Evolutionary conservation across 2,797 vertebrate genomes (phyloP).

Genomic region (Gobionotothen gibberifrons): DNA sequence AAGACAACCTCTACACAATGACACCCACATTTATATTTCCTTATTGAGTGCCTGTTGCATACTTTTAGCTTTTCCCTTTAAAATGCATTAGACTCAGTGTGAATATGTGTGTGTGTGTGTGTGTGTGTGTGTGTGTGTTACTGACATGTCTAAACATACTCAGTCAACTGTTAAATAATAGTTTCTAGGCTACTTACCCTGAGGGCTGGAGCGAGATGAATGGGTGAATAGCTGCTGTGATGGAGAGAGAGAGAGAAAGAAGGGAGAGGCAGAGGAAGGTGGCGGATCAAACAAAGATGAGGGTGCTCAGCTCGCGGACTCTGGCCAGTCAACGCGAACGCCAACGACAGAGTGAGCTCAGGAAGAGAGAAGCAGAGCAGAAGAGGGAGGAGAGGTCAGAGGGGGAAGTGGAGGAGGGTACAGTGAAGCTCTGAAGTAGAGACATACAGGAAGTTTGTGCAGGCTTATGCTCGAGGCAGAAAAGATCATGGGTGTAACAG

Average conservation of each 20-base stretch:
- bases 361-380: conserved; percentile 60
- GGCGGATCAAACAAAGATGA: conserved; percentile 60
- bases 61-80: conserved; percentile 19
- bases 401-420: conserved; percentile 72
- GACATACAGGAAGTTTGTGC: conserved; percentile 52
- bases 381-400: conserved; percentile 69
- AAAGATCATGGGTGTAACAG: conserved; percentile 15
- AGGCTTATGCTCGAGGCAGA: conserved; percentile 8
- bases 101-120: conserved; percentile 3
- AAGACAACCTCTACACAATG: conserved; percentile 1
- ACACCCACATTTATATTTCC: conserved; percentile 1
- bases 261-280: conserved; percentile 47
- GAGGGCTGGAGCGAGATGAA: conserved; percentile 63
- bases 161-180: conserved; percentile 61
- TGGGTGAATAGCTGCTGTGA: conserved; percentile 50
- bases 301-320: conserved; percentile 88
- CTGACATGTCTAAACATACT: conserved; percentile 62
- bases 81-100: conserved; percentile 26
- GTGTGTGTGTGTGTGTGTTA: background rate
- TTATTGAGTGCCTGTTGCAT: conserved; percentile 32
- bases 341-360: conserved; percentile 78
- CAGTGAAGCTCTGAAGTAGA: conserved; percentile 42
- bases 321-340: conserved; percentile 93
- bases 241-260: background rate
- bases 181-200: conserved; percentile 81